Conservation (phyloP, 2,797 vertebrate species). For the Enoplosus armatus region DNA sequence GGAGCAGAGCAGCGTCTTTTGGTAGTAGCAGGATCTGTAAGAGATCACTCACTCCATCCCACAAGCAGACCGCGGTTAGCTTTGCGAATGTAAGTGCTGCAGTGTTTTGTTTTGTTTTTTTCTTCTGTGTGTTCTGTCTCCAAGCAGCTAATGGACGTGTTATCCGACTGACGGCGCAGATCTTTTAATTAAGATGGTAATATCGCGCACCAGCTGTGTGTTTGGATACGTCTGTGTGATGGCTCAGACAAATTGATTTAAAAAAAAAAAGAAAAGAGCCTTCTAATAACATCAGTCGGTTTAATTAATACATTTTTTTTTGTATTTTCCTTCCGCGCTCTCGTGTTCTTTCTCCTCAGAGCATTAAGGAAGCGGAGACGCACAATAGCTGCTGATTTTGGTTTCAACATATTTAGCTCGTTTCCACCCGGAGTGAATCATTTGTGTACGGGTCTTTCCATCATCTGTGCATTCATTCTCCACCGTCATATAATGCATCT, state of each 20-base stretch:
- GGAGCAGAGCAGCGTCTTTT: neutral
- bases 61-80: neutral
- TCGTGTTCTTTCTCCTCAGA: neutral
- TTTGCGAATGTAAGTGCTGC: neutral
- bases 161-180: neutral
- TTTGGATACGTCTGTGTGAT: neutral
- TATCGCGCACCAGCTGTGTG: neutral
- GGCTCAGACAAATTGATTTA: neutral
- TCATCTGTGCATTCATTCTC: neutral
- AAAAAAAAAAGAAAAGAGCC: neutral
- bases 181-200: neutral
- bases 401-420: neutral
- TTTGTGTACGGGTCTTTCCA: constrained; percentile 9
- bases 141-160: neutral
- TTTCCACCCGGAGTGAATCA: neutral
- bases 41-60: neutral
- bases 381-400: neutral
- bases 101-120: neutral
- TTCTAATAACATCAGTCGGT: neutral
- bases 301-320: no score
- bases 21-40: constrained; percentile 1
- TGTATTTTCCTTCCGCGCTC: neutral
- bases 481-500: constrained; percentile 28
- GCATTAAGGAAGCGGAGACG: neutral
- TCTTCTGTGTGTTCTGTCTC: neutral